Evolutionary conservation across 2,113 vertebrate genomes (phyloP), one percentile per base, ranked within the genome.

Genomic region (Cacatua alba): DNA sequence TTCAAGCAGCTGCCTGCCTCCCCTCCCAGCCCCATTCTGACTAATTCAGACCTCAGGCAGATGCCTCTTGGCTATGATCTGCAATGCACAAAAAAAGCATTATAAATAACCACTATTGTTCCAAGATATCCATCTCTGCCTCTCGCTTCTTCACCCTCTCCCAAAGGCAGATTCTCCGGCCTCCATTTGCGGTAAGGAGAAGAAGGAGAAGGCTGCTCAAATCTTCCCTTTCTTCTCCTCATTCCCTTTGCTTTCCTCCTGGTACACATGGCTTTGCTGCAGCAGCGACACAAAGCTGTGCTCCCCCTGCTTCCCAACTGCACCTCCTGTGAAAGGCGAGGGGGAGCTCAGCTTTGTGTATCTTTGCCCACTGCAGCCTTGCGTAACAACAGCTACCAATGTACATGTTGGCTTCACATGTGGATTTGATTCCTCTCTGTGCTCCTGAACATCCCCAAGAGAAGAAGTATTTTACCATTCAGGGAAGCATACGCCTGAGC

Each of bases 21-120:
- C 72, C 59, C 69, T 92, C 64, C 72, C 94, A 80, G 35, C 35
- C 31, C 78, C 72, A 8, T 44, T 92, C 67, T 90, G 94, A 94
- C 88, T 95, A 88, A 96, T 90, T 75, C 92, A 90, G 94, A 82
- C 88, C 94, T 86, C 86, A 55, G 91, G 92, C 94, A 94, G 86
- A 92, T 89, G 90, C 75, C 78, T 87, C 72, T 90, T 82, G 93
- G 85, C 70, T 94, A 3, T 57, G 74, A 94, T 94, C 86, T 82
- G n/a, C 63, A 28, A 46, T 3, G 82, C 65, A 83, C 70, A 59
- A 33, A 90, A 75, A 82, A 52, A 70, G 25, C 53, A 69, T 82
- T 87, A 94, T 90, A 97, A 95, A 96, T 94, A 96, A 85, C 65
- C 35, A 33, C 68, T 44, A 67, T 88, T 95, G 78, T 93, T 91